These are phyloP conservation scores for Linepithema humile DNA, from an alignment of 1,140 invertebrate species.

Conservation along the genomic window DNA sequence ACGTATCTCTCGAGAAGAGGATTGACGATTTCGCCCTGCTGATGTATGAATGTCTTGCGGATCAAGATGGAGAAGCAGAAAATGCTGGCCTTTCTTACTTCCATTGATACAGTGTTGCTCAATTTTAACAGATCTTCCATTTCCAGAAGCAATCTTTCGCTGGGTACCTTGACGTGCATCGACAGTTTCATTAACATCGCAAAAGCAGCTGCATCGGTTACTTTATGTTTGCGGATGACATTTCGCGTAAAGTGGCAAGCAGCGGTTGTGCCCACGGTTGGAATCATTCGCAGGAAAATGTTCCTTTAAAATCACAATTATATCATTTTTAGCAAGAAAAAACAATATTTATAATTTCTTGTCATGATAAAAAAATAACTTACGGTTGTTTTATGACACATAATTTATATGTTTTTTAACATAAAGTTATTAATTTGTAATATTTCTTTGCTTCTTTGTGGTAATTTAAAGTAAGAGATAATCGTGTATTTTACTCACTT, in stretches of 20 bases:
- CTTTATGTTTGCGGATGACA: constrained; percentile 73
- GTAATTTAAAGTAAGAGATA: neutral
- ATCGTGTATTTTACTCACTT: constrained; percentile 45
- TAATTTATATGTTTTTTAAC: neutral
- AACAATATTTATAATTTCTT: neutral
- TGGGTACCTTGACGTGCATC: constrained; percentile 75
- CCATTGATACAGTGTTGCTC: constrained; percentile 46
- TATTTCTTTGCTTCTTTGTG: neutral
- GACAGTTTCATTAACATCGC: constrained; percentile 78
- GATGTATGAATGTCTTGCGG: constrained; percentile 74
- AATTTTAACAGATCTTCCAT: constrained; percentile 77
- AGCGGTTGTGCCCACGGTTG: constrained; percentile 80
- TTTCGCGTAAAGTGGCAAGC: constrained; percentile 77
- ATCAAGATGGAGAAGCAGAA: constrained; percentile 80
- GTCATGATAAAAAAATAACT: too few species aligned
- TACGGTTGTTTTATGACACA: too few species aligned
- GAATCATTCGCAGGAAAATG: constrained; percentile 80
- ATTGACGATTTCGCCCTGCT: constrained; percentile 8
- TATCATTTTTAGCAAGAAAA: neutral
- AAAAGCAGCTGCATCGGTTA: constrained; percentile 69
- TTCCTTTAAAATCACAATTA: constrained; percentile 67
- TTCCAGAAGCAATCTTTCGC: constrained; percentile 75
- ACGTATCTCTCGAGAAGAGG: constrained; percentile 61
- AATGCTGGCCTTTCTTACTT: constrained; percentile 76
- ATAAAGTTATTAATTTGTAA: neutral